A percentile compares a stretch with the other conserved stretches of the same genome.
Conservation (phyloP, 2,797 vertebrate species). For the Todus mexicanus region DNA sequence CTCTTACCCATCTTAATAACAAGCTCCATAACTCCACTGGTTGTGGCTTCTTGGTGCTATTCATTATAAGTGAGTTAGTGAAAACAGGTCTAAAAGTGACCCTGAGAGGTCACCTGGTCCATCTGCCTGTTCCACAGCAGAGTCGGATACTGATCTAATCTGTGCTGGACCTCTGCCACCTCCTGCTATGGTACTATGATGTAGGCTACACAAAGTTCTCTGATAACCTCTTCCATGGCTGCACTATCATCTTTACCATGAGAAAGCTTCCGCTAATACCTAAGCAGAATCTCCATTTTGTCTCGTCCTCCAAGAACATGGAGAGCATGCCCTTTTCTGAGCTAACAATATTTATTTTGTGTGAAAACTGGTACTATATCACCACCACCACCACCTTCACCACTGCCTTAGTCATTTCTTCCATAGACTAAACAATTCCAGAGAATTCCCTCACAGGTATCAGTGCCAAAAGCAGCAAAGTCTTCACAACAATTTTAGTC, state of each 20-base stretch:
- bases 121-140: not conserved
- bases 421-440: not conserved
- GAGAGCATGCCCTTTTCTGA: not conserved
- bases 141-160: not conserved
- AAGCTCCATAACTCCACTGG: not conserved
- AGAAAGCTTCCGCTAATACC: not conserved
- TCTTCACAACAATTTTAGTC: not conserved
- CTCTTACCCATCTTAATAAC: not conserved
- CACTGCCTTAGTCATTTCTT: not conserved
- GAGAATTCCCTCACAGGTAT: not conserved
- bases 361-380: not conserved
- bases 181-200: not conserved
- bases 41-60: not conserved
- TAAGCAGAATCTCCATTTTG: not conserved
- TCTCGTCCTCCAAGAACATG: not conserved
- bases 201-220: not conserved
- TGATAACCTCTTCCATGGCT: not conserved
- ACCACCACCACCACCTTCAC: not conserved
- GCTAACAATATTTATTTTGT: not conserved
- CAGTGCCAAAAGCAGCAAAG: conserved; percentile 12
- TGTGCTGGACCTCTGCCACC: not conserved
- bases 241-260: not conserved
- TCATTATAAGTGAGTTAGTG: not conserved
- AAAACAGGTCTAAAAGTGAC: not conserved
- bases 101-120: not conserved